Conservation (phyloP, 2,797 vertebrate species). For the Karalla daura region DNA sequence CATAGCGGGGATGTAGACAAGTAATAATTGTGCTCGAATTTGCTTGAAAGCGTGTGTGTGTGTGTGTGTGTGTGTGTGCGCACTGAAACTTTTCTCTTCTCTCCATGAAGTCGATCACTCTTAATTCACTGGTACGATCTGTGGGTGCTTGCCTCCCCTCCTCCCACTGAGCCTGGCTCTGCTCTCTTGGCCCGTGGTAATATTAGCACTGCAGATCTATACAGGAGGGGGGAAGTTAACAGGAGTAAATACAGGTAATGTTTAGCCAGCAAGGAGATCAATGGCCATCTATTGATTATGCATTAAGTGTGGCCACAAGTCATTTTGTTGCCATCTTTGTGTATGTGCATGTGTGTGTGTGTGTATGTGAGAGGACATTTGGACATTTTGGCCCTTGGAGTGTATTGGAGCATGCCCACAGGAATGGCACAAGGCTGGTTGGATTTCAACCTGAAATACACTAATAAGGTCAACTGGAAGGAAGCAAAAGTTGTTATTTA, state of each 20-base stretch:
- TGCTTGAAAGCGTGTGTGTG: background rate
- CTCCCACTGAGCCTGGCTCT: background rate
- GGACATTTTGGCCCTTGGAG: conserved; percentile 12
- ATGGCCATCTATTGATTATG: conserved; percentile 54
- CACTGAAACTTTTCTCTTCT: background rate
- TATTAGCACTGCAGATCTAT: conserved; percentile 37
- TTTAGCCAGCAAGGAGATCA: conserved; percentile 41
- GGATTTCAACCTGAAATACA: conserved; percentile 6
- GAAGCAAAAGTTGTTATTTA: background rate
- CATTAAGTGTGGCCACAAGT: conserved; percentile 50
- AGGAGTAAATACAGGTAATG: conserved; percentile 50
- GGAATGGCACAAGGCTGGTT: background rate
- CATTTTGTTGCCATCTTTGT: conserved; percentile 47
- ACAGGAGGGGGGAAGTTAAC: conserved; percentile 24
- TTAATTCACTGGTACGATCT: background rate
- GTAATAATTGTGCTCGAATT: conserved; percentile 28
- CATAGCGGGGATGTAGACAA: conserved; percentile 4
- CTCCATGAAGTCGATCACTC: background rate
- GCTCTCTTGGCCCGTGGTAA: conserved; percentile 18
- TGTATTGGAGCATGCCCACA: background rate
- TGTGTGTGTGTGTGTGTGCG: background rate
- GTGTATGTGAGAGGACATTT: conserved; percentile 23
- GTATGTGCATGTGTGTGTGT: conserved; percentile 25
- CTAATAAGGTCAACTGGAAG: background rate
- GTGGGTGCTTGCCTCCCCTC: background rate